Percentiles rank a stretch among this genome's conserved stretches.
phyloP scores from a whole-genome alignment of 2,888 invertebrate genomes.

The Brachynemurus nebulosus region DNA sequence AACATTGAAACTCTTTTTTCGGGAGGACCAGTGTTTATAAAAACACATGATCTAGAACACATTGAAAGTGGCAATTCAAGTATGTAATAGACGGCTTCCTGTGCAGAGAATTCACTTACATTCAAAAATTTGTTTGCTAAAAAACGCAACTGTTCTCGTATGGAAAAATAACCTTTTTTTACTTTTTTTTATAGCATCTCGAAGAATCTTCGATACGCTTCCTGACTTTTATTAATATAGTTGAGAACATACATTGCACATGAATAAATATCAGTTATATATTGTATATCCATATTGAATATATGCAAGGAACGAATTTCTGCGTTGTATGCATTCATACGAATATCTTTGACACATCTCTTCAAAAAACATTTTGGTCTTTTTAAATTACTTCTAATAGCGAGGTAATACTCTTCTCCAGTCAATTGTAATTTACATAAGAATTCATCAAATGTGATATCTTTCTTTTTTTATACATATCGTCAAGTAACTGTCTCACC shows the following conservation, averaged over 20 bases:
- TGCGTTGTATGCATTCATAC: conserved; percentile 17
- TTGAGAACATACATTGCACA: conserved; percentile 24
- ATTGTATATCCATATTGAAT: conserved; percentile 27
- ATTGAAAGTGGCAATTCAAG: conserved; percentile 11
- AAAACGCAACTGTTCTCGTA: conserved; percentile 18
- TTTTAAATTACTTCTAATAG: conserved; percentile 13
- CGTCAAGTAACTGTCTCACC: background rate
- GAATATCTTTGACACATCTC: conserved; percentile 13
- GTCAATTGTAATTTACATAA: conserved; percentile 9
- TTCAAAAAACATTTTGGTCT: conserved; percentile 13
- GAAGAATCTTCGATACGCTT: conserved; percentile 15
- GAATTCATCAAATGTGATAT: conserved; percentile 12
- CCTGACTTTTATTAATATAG: conserved; percentile 19
- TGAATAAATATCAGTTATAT: conserved; percentile 24
- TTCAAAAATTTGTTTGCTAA: conserved; percentile 17
- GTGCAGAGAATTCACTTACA: conserved; percentile 13
- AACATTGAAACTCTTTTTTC: background rate
- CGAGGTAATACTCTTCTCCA: conserved; percentile 14
- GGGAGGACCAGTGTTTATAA: background rate
- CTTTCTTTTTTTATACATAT: background rate
- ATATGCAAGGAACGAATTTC: too few relatives aligned
- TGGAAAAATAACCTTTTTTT: conserved; percentile 17
- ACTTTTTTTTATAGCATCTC: conserved; percentile 19
- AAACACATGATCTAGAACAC: background rate
- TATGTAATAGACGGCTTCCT: conserved; percentile 19